Percentiles rank a stretch among this genome's conserved stretches.
phyloP scores from a whole-genome alignment of 1,140 invertebrate genomes.

The Hylaeus volcanicus region DNA sequence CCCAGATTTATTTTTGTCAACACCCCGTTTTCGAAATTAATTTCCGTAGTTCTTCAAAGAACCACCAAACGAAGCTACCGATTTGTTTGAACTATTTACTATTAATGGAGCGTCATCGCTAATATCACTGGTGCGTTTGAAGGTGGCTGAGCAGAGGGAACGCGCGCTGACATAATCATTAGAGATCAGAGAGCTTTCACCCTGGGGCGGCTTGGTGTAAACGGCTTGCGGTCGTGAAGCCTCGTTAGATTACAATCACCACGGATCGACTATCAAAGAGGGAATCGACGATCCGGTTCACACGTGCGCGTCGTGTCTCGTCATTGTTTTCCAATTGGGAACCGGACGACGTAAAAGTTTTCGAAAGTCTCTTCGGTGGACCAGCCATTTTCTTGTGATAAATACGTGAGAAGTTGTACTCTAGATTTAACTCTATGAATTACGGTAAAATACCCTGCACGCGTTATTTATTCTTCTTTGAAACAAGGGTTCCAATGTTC shows the following conservation, averaged over 20 bases:
- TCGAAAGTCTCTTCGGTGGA: too few species aligned
- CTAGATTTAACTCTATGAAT: too few species aligned
- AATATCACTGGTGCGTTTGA: not conserved
- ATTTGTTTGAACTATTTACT: too few species aligned
- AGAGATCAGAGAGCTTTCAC: constrained; percentile 21
- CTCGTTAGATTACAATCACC: constrained; percentile 27
- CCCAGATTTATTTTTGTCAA: too few species aligned
- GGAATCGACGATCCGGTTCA: not conserved
- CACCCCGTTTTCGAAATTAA: too few species aligned
- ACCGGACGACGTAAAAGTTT: not conserved
- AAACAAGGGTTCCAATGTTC: not conserved
- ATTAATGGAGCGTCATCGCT: not conserved
- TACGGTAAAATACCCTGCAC: too few species aligned
- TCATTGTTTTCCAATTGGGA: not conserved
- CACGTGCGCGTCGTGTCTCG: not conserved
- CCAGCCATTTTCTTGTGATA: too few species aligned
- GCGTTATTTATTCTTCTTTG: not conserved
- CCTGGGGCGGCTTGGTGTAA: constrained; percentile 24
- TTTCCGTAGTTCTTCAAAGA: too few species aligned
- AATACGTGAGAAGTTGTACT: too few species aligned
- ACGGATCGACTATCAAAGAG: constrained; percentile 10
- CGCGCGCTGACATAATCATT: constrained; percentile 16
- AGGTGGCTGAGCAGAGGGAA: not conserved
- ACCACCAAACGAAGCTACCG: too few species aligned
- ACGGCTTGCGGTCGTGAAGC: constrained; percentile 12